Evolutionary conservation across 2,888 invertebrate genomes (phyloP).

Genomic region (Drosophila merina): DNA sequence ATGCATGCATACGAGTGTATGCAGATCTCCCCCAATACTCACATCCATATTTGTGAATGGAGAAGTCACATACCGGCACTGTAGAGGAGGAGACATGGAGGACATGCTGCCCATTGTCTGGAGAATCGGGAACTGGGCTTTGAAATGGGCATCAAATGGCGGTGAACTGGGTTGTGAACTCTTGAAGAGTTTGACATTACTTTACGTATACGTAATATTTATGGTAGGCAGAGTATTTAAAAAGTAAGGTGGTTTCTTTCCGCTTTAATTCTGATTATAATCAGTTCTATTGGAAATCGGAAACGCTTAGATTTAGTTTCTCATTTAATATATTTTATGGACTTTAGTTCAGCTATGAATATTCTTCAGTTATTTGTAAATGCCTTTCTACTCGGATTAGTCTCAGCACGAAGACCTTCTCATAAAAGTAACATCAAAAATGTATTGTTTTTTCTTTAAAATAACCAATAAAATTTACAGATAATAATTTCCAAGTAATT

Average conservation of each 20-base stretch:
- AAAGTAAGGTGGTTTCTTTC: not conserved
- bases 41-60: constrained; percentile 3
- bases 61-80: not conserved
- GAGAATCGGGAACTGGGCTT: constrained; percentile 4
- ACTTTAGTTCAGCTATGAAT: not conserved
- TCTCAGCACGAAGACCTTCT: not conserved
- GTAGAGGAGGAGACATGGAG: not conserved
- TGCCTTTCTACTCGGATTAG: not conserved
- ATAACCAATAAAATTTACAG: constrained; percentile 16
- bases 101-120: constrained; percentile 5
- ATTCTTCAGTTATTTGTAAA: not conserved
- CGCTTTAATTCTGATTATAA: not conserved
- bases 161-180: constrained; percentile 1
- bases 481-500: constrained; percentile 41
- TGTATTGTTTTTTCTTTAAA: not conserved
- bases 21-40: constrained; percentile 17
- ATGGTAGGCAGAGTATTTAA: not conserved
- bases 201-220: not conserved
- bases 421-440: not conserved
- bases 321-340: not conserved
- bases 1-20: constrained; percentile 12
- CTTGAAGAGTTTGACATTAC: not conserved
- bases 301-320: not conserved
- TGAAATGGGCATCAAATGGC: constrained; percentile 9
- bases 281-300: not conserved